These are phyloP conservation scores for Vanacampus margaritifer DNA, from an alignment of 2,113 vertebrate species.

Conservation along the genomic window DNA sequence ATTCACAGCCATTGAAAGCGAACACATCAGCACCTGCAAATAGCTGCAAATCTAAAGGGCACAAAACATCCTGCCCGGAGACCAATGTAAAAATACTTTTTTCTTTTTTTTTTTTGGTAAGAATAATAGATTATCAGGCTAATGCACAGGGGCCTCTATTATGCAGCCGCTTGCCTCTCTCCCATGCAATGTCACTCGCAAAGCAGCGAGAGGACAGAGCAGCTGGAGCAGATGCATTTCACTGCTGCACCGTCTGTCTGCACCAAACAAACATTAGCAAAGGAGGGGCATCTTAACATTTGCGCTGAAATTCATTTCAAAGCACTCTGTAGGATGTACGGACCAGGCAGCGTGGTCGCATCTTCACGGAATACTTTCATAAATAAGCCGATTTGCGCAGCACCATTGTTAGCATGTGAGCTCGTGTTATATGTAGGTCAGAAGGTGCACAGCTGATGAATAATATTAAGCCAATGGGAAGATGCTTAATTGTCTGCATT, in stretches of 20 bases:
- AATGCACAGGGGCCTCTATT: constrained; percentile 3
- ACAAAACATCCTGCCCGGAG: constrained; percentile 28
- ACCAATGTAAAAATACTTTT: constrained; percentile 38
- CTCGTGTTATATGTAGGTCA: constrained; percentile 47
- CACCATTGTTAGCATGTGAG: constrained; percentile 14
- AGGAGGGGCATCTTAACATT: background rate
- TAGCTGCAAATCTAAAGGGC: constrained; percentile 35
- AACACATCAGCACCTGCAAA: constrained; percentile 14
- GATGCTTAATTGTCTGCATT: background rate
- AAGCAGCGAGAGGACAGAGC: constrained; percentile 31
- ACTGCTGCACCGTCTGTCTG: background rate
- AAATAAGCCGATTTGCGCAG: constrained; percentile 8
- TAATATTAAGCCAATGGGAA: constrained; percentile 27
- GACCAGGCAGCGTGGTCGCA: background rate
- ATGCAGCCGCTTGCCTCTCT: constrained; percentile 15
- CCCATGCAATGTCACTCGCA: constrained; percentile 13
- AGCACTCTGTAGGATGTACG: background rate
- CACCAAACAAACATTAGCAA: constrained; percentile 16
- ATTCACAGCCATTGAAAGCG: constrained; percentile 53
- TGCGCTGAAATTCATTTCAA: background rate
- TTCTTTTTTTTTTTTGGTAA: background rate
- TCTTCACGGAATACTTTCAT: background rate
- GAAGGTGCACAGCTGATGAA: constrained; percentile 38
- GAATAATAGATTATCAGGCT: constrained; percentile 20
- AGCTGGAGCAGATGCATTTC: constrained; percentile 17